phyloP scores from a whole-genome alignment of 2,797 vertebrate genomes.

The Melanotaenia trifasciata region DNA sequence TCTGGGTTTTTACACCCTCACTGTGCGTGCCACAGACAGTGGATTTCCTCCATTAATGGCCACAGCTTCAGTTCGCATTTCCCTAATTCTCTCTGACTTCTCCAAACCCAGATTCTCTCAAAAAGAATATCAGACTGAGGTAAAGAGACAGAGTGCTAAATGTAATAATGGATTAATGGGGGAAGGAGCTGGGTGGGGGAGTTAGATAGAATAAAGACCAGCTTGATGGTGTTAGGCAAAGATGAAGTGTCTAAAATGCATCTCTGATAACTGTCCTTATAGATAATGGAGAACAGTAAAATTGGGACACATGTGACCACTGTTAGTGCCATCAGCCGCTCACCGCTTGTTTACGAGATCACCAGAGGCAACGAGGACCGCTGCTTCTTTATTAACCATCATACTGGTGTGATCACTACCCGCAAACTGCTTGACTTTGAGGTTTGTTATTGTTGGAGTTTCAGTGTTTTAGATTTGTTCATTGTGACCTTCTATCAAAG shows the following conservation, averaged over 20 bases:
- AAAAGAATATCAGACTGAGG: slow-evolving; percentile 91
- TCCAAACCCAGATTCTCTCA: slow-evolving; percentile 91
- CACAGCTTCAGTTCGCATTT: slow-evolving; percentile 86
- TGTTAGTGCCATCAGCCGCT: slow-evolving; percentile 89
- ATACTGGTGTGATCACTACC: slow-evolving; percentile 91
- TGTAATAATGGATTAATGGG: slow-evolving; percentile 4
- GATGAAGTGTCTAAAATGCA: slow-evolving; percentile 1
- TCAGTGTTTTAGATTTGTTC: background rate
- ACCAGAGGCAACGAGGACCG: slow-evolving; percentile 87
- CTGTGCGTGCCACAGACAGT: slow-evolving; percentile 90
- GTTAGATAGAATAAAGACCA: slow-evolving; percentile 7
- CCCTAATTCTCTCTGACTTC: slow-evolving; percentile 90
- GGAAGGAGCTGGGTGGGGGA: background rate
- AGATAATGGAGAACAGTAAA: slow-evolving; percentile 88
- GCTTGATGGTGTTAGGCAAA: background rate
- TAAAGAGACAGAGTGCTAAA: slow-evolving; percentile 42
- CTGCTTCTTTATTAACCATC: slow-evolving; percentile 90
- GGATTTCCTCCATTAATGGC: slow-evolving; percentile 91
- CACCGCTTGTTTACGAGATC: slow-evolving; percentile 91
- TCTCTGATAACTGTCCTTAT: slow-evolving; percentile 13
- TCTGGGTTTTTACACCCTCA: slow-evolving; percentile 90
- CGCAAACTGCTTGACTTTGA: slow-evolving; percentile 92
- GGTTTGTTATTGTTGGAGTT: slow-evolving; percentile 52
- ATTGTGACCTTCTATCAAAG: slow-evolving; percentile 9
- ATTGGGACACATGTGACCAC: slow-evolving; percentile 88